Base-by-base conservation (phyloP, 2,113 vertebrate genomes). In the Tauraco erythrolophus region DNA sequence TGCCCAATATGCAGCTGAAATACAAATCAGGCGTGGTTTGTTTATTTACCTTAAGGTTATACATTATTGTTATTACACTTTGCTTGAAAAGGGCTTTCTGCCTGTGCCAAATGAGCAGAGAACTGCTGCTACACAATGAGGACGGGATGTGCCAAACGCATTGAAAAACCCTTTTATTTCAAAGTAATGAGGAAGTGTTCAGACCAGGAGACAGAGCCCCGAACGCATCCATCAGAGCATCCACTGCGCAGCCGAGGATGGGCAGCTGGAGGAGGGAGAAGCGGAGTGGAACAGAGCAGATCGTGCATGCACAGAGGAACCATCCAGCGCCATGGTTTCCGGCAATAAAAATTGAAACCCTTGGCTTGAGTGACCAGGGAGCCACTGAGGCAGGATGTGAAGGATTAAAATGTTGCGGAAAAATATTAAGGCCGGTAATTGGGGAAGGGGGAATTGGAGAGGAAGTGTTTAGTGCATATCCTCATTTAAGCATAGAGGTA, bases 401-500 rank as follows among this genome's bases (percentile, higher is more conserved):
- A 82, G 69, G 69, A 92, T 74, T 87, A 86, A 86, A 89, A 75
- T 1, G 9, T 4, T 60, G 87, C 24, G 81, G 70, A 81, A 88
- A 70, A 87, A 78, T 90, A 75, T 25, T 18, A 70, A 84, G 68
- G 62, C 22, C 5, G 13, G 19, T 84, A 94, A 94, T 17, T 56
- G 64, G 23, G 60, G 64, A 28, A 46, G 33, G 79, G 83, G 72
- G 71, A 94, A 88, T 37, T 56, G 86, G 72, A 94, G 57, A 93
- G 94, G 95, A 97, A 96, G 84, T 3, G 0, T 84, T 91, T 30
- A 27, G 50, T 25, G 19, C 58, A 61, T 84, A 80, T 84, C 79
- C 88, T 81, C 45, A 53, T 64, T 82, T 89, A 84, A 81, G 69
- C 89, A 78, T 64, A 56, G 84, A 92, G 89, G 72, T 76, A 94